Evolutionary conservation across 1,140 invertebrate genomes (phyloP).

Genomic region (Drosophila simulans): DNA sequence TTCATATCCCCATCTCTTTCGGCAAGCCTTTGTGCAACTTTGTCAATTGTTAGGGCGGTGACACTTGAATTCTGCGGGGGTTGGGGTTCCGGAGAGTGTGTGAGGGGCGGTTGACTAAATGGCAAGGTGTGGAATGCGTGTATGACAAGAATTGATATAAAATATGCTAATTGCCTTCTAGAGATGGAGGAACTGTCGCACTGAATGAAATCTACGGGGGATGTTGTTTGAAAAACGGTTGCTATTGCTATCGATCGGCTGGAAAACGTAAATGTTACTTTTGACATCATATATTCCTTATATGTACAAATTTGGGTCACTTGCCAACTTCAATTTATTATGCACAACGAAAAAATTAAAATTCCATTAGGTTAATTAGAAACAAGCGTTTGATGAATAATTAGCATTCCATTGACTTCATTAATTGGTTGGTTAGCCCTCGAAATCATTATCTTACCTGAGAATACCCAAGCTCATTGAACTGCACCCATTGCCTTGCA

Average conservation of each 20-base stretch:
- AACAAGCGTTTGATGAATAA: neutral
- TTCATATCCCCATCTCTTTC: constrained; percentile 2
- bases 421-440: neutral
- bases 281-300: no score
- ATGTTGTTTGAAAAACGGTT: neutral
- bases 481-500: neutral
- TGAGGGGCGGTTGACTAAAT: constrained; percentile 5
- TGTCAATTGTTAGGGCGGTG: constrained; percentile 73
- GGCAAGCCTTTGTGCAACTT: constrained; percentile 59
- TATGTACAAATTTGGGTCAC: no score
- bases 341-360: neutral
- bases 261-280: no score
- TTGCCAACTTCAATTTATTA: neutral
- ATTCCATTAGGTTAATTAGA: neutral
- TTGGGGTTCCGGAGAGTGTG: neutral
- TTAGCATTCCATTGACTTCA: constrained; percentile 1
- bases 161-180: constrained; percentile 76
- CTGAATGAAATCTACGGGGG: neutral
- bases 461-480: neutral
- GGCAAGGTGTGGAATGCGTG: constrained; percentile 76
- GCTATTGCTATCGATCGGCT: no score
- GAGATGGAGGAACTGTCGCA: constrained; percentile 16
- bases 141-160: constrained; percentile 78
- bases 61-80: constrained; percentile 35
- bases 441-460: neutral